Percentiles rank a stretch among this genome's conserved stretches.
phyloP scores from a whole-genome alignment of 2,113 vertebrate species.

The Tetrao urogallus region DNA sequence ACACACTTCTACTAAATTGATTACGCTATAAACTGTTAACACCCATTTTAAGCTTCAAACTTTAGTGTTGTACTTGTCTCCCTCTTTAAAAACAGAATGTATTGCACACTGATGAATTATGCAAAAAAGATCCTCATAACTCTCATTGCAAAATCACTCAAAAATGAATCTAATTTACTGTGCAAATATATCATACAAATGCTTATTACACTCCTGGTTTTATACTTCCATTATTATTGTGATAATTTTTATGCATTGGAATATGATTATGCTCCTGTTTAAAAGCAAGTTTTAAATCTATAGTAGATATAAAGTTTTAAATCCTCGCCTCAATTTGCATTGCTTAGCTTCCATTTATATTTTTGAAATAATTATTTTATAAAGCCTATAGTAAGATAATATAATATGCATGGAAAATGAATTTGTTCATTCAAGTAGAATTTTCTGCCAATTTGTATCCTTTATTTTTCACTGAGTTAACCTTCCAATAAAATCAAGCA shows the following conservation, averaged over 20 bases:
- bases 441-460: slow-evolving; percentile 60
- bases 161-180: slow-evolving; percentile 5
- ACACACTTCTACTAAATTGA: not conserved
- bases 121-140: slow-evolving; percentile 5
- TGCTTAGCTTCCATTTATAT: slow-evolving; percentile 41
- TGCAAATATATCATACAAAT: slow-evolving; percentile 13
- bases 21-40: not conserved
- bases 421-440: slow-evolving; percentile 69
- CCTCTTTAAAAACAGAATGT: not conserved
- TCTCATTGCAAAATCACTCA: not conserved
- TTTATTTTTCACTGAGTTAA: slow-evolving; percentile 61
- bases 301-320: slow-evolving; percentile 33
- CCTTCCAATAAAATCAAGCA: slow-evolving; percentile 54
- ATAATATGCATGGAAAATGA: slow-evolving; percentile 58
- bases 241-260: slow-evolving; percentile 38
- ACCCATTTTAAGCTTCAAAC: not conserved
- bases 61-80: not conserved
- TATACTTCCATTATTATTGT: slow-evolving; percentile 7
- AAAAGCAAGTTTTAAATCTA: slow-evolving; percentile 41
- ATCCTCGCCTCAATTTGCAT: slow-evolving; percentile 38
- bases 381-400: slow-evolving; percentile 48
- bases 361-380: slow-evolving; percentile 50
- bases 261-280: slow-evolving; percentile 52
- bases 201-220: not conserved
- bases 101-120: not conserved